Evolutionary conservation across 2,113 vertebrate species (phyloP).

Genomic region (Hydrolagus affinis): DNA sequence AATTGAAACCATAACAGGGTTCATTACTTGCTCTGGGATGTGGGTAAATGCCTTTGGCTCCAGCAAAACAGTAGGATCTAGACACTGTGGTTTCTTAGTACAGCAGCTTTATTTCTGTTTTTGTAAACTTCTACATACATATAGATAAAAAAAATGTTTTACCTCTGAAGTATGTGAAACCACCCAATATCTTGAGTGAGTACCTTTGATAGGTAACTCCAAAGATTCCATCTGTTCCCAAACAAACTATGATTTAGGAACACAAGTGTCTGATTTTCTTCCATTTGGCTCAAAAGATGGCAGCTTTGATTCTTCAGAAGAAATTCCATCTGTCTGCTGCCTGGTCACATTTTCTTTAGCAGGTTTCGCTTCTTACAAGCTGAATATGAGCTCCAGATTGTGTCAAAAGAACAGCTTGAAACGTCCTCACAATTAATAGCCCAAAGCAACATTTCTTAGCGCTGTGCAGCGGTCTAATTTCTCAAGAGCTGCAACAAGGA

Average conservation of each 20-base stretch:
- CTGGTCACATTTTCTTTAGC: too few relatives aligned
- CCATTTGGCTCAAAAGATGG: background rate
- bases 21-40: too few relatives aligned
- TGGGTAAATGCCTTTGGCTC: too few relatives aligned
- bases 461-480: background rate
- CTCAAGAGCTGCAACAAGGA: background rate
- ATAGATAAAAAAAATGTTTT: background rate
- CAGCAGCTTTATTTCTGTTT: background rate
- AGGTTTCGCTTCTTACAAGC: background rate
- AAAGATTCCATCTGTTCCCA: background rate
- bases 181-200: background rate
- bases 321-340: constrained; percentile 4
- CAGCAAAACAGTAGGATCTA: too few relatives aligned
- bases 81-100: too few relatives aligned
- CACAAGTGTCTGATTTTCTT: background rate
- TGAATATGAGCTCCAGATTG: background rate
- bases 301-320: background rate
- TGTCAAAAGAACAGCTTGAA: background rate
- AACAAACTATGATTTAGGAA: background rate
- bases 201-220: background rate
- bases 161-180: background rate
- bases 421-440: background rate
- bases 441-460: background rate
- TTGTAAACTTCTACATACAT: too few relatives aligned
- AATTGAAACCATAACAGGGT: too few relatives aligned